phyloP scores from a whole-genome alignment of 92 coral and sea anemone species.

The Anthopleura xanthogrammica region DNA sequence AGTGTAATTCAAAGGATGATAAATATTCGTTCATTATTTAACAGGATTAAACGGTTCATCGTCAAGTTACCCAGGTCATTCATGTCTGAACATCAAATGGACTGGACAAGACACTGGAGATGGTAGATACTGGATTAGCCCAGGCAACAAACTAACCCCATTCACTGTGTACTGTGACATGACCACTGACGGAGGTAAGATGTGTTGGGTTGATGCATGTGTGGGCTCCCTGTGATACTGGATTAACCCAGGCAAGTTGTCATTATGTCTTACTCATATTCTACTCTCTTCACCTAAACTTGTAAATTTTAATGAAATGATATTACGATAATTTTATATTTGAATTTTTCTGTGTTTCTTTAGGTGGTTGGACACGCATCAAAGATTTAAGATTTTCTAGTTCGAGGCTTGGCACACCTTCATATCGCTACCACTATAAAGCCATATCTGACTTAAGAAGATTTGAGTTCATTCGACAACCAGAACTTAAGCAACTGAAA shows the following conservation, averaged over 20 bases:
- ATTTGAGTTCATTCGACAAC: not conserved
- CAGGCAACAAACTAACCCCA: conserved; percentile 4
- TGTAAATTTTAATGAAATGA: too few species aligned
- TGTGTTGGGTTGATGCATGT: too few species aligned
- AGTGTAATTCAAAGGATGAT: too few species aligned
- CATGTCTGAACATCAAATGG: conserved; percentile 15
- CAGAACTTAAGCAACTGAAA: not conserved
- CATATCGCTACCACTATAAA: not conserved
- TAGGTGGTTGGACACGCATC: not conserved
- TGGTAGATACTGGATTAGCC: conserved; percentile 19
- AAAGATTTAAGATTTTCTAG: not conserved
- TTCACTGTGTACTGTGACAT: conserved; percentile 22
- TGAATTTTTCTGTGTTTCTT: too few species aligned
- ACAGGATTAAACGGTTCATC: conserved; percentile 18
- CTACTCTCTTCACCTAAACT: too few species aligned
- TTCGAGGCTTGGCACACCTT: not conserved
- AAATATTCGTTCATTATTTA: not conserved
- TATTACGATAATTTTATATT: too few species aligned
- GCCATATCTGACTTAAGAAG: not conserved
- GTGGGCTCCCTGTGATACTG: too few species aligned
- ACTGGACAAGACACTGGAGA: conserved; percentile 17
- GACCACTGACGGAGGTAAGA: not conserved
- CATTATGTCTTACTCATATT: too few species aligned
- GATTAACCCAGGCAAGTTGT: too few species aligned
- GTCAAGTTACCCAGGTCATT: not conserved